Evolutionary conservation across 1,140 invertebrate species (phyloP).

Genomic region (Pseudomyrmex pallidus): DNA sequence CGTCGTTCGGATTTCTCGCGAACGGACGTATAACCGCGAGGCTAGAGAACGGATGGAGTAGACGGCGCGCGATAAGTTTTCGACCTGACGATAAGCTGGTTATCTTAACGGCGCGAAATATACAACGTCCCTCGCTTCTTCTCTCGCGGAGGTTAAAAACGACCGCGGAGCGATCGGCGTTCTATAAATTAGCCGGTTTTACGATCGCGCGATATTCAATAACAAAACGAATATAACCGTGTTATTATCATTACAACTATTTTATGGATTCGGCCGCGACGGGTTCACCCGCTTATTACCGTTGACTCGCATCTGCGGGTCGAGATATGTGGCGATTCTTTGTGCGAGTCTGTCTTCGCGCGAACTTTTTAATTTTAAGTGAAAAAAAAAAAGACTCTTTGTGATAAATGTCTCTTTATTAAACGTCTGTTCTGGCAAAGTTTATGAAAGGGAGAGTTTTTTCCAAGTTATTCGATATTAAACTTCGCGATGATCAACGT

Average conservation of each 20-base stretch:
- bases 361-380: constrained; percentile 41
- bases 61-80: constrained; percentile 53
- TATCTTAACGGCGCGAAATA: constrained; percentile 72
- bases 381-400: background rate
- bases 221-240: constrained; percentile 63
- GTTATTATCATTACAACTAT: constrained; percentile 65
- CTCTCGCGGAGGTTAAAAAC: constrained; percentile 30
- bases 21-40: constrained; percentile 13
- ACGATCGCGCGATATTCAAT: constrained; percentile 73
- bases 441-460: background rate
- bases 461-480: background rate
- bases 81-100: constrained; percentile 55
- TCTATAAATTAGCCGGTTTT: constrained; percentile 71
- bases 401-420: background rate
- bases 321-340: background rate
- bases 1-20: constrained; percentile 17
- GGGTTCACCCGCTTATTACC: background rate
- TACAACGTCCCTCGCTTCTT: constrained; percentile 47
- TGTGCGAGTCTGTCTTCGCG: background rate
- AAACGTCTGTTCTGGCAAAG: background rate
- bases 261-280: constrained; percentile 67
- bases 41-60: constrained; percentile 32
- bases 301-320: constrained; percentile 48
- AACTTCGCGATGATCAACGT: constrained; percentile 27
- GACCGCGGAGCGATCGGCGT: constrained; percentile 67